phyloP scores from a whole-genome alignment of 2,888 invertebrate species.

The Lithosia quadra region DNA sequence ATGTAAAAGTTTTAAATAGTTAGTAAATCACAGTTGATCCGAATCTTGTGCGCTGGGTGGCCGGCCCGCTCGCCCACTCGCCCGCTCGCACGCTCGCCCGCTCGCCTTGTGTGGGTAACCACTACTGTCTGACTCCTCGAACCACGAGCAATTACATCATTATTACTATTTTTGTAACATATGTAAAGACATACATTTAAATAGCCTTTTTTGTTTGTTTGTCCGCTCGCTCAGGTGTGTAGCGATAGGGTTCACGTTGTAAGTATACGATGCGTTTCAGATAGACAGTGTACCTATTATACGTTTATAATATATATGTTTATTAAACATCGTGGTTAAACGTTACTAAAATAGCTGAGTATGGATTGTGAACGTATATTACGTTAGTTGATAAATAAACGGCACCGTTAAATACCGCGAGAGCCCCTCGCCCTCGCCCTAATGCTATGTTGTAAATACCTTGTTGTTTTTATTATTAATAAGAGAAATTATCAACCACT shows the following conservation, averaged over 20 bases:
- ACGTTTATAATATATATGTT: conserved; percentile 24
- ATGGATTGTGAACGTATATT: conserved; percentile 21
- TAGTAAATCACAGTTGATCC: too few species aligned
- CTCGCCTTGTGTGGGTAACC: too few species aligned
- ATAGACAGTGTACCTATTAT: conserved; percentile 46
- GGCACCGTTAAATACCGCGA: background rate
- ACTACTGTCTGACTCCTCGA: too few species aligned
- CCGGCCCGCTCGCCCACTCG: too few species aligned
- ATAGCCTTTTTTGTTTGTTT: conserved; percentile 76
- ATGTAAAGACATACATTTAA: conserved; percentile 51
- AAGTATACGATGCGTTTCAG: conserved; percentile 71
- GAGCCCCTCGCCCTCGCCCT: background rate
- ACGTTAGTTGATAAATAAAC: conserved; percentile 21
- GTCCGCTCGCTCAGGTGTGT: conserved; percentile 79
- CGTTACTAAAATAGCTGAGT: conserved; percentile 23
- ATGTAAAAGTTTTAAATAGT: too few species aligned
- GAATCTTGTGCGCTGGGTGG: too few species aligned
- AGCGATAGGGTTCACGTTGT: conserved; percentile 77
- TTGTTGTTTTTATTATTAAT: too few species aligned
- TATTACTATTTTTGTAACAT: background rate
- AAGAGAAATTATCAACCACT: too few species aligned
- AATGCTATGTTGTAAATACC: too few species aligned
- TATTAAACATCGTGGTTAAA: conserved; percentile 25
- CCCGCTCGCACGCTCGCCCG: too few species aligned
- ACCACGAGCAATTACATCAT: too few species aligned